phyloP scores from a whole-genome alignment of 2,797 vertebrate species.

The Ptychadena robeensis region DNA sequence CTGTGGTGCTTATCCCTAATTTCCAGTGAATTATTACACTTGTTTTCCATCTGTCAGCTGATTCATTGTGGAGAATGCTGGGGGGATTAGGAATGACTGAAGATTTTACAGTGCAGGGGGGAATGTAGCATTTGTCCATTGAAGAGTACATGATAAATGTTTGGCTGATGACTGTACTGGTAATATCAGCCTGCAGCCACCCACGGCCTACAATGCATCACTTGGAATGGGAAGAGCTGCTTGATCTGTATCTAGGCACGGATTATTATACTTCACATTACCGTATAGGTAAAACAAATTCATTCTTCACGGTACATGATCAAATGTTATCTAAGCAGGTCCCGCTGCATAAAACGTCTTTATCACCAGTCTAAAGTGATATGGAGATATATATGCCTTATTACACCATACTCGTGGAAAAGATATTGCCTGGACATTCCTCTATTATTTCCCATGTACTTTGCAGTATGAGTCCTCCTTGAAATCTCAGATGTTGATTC shows the following conservation, averaged over 20 bases:
- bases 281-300: constrained; percentile 7
- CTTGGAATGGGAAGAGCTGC: constrained; percentile 19
- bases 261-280: constrained; percentile 4
- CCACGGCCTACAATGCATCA: constrained; percentile 74
- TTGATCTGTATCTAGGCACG: constrained; percentile 22
- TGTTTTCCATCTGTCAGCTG: constrained; percentile 69
- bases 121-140: constrained; percentile 88
- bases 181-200: constrained; percentile 71
- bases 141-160: constrained; percentile 90
- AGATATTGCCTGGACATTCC: too few relatives aligned
- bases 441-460: too few relatives aligned
- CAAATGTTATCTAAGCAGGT: neutral
- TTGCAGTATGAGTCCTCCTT: too few relatives aligned
- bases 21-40: constrained; percentile 55
- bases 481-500: too few relatives aligned
- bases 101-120: constrained; percentile 80
- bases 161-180: constrained; percentile 85
- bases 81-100: constrained; percentile 73
- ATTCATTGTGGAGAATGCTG: constrained; percentile 69
- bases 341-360: neutral
- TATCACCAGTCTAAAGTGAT: neutral
- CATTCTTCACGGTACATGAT: neutral
- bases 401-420: too few relatives aligned
- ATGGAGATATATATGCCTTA: neutral
- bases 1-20: constrained; percentile 15